Base-by-base conservation (phyloP, 2,797 vertebrate species). In the Falco columbarius region DNA sequence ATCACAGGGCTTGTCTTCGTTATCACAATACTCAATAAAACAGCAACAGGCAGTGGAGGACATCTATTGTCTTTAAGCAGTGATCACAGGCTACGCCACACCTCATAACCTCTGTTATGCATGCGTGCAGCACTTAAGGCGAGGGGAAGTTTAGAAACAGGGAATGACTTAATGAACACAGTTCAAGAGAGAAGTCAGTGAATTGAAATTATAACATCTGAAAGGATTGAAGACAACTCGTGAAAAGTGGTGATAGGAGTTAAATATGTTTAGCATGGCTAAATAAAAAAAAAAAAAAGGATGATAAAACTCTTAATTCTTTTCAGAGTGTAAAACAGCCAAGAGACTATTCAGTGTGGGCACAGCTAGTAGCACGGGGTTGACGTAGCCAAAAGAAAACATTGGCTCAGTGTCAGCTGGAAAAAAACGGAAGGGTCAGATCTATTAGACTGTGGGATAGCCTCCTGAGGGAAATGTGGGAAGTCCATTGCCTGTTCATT, bases 201-300 rank as follows among this genome's bases (percentile, higher is more conserved):
- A 94, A 89, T 32, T 63, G 63, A 95, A 85, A 94, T 80, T 79
- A 82, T 87, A 94, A 52, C 26, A 42, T 71, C 62, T 61, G 65
- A 73, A 79, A 91, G 13, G 9, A 67, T 5, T 82, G 40, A 94
- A 75, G 73, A 49, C 23, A 77, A 40, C 40, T 74, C 38, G 59
- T 77, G 70, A 76, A 72, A 93, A 68, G 34, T 59, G 46, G 59
- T 59, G 26, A 47, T 42, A 92, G 30, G 40, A 73, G n/a, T 51
- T 74, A 38, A 81, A 75, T 63, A 79, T 42, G 55, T 83, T 90
- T 81, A 85, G 27, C 6, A 11, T 55, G 44, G 12, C 19, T 90
- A 80, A 90, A 81, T 47, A 91, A 90, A 56, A 80, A 58, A 56
- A 90, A 91, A 51, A 56, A 80, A 58, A 54, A 52, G 23, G 29